phyloP scores from a whole-genome alignment of 2,113 vertebrate species.

The Pardalotus punctatus region DNA sequence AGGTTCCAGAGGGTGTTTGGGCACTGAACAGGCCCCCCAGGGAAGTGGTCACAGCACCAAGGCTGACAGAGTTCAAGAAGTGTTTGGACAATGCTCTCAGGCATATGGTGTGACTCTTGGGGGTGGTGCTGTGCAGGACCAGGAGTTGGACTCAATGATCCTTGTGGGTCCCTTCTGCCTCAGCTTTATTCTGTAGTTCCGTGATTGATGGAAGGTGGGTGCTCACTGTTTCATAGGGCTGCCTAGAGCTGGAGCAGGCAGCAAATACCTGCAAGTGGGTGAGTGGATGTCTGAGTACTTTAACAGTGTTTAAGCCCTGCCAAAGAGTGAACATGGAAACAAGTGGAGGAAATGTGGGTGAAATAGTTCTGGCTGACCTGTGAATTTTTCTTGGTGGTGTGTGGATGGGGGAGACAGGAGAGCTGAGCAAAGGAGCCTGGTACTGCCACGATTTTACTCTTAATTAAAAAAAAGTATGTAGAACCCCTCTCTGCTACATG shows the following conservation, averaged over 20 bases:
- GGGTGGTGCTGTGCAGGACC: neutral
- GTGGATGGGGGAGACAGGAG: neutral
- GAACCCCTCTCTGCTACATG: accelerated
- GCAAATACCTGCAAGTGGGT: neutral
- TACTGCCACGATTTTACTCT: neutral
- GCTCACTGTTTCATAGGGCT: neutral
- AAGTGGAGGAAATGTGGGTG: neutral
- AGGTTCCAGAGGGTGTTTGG: accelerated
- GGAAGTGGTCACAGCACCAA: neutral
- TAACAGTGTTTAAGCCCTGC: neutral
- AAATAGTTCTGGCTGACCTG: neutral
- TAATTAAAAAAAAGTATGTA: neutral
- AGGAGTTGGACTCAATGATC: neutral
- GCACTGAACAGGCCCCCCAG: neutral
- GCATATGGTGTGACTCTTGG: neutral
- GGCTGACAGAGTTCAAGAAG: neutral
- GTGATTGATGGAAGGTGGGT: neutral
- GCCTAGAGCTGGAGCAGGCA: neutral
- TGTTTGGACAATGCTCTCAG: neutral
- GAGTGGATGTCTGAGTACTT: neutral
- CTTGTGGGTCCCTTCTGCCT: neutral
- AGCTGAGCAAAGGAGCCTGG: neutral
- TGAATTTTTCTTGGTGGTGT: neutral
- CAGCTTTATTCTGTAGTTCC: neutral
- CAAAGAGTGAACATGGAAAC: neutral